phyloP scores from a whole-genome alignment of 2,888 invertebrate genomes.

The Galerucella pusilla region DNA sequence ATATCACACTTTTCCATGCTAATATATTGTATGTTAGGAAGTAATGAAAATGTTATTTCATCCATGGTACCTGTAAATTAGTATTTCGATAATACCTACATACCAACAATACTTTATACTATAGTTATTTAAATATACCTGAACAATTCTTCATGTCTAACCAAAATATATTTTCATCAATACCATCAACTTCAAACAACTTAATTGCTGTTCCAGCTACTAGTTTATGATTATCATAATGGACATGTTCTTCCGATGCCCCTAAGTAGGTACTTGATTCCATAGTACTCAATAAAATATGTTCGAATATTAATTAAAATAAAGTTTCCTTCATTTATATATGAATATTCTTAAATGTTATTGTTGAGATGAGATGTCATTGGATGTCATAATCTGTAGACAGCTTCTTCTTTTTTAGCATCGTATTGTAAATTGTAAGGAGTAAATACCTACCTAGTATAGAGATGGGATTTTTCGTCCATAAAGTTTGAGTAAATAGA shows the following conservation, averaged over 20 bases:
- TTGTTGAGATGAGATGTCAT: too few relatives aligned
- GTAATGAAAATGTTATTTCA: conserved; percentile 23
- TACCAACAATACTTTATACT: background rate
- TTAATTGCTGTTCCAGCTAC: conserved; percentile 19
- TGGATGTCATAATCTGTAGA: background rate
- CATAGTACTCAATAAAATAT: conserved; percentile 6
- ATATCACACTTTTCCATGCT: conserved; percentile 21
- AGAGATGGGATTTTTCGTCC: background rate
- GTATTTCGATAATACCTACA: background rate
- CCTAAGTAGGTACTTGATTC: conserved; percentile 17
- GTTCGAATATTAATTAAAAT: background rate
- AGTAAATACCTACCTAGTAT: background rate
- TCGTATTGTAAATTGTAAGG: background rate
- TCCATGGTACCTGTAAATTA: conserved; percentile 23
- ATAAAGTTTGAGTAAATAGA: too few relatives aligned
- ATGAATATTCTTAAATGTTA: too few relatives aligned
- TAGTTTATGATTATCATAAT: conserved; percentile 23
- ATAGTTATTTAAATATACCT: conserved; percentile 11
- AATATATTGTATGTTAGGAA: conserved; percentile 19
- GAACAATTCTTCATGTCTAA: conserved; percentile 28
- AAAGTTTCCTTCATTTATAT: too few relatives aligned
- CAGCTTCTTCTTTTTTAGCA: background rate
- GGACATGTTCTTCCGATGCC: conserved; percentile 23
- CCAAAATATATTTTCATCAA: conserved; percentile 22
- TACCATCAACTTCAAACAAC: conserved; percentile 21